Base-by-base conservation (phyloP, 2,113 vertebrate species). In the Melanerpes formicivorus region DNA sequence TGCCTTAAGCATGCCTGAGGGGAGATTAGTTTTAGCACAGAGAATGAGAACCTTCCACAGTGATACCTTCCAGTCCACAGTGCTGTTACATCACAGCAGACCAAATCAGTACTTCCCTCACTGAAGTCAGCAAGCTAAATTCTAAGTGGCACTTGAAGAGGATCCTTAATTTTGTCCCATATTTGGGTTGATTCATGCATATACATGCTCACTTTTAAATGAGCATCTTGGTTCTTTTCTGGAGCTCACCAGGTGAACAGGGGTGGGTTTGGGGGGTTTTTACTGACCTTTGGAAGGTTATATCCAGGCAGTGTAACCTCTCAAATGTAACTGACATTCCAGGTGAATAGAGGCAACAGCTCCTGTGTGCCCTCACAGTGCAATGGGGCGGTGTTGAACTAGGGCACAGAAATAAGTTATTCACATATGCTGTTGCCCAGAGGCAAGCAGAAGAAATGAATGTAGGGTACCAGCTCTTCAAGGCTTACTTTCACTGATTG, bases 1-100 rank as follows among this genome's bases (percentile, higher is more conserved):
- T 56, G 78, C 93, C 89, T 89, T 87, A 81, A 95, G 92, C 87
- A 62, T n/a, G 72, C 87, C 87, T 95, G 63, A 4, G 1, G 93
- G 91, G 34, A 90, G 32, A 59, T 88, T 90, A 22, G 32, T 84
- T 92, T 87, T 59, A 80, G 25, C 27, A 64, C 17, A 64, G 46
- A 88, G 70, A 83, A 64, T 50, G 21, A 88, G 66, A 84, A 66
- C 26, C 64, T 86, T 90, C 60, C 44, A 72, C 55, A 32, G 52
- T 21, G 46, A 66, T 79, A 37, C 32, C 46, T 63, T 70, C 54
- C 60, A 84, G 34, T 74, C 92, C 86, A 81, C 27, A 70, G 27
- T 22, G 50, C 27, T 84, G 14, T 72, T 90, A 29, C 58, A 60
- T 75, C 58, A 84, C 22, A 66, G 5, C 44, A 55, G 46, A 55